Evolutionary conservation across 2,888 invertebrate species (phyloP).

Genomic region (Adelphocoris suturalis): DNA sequence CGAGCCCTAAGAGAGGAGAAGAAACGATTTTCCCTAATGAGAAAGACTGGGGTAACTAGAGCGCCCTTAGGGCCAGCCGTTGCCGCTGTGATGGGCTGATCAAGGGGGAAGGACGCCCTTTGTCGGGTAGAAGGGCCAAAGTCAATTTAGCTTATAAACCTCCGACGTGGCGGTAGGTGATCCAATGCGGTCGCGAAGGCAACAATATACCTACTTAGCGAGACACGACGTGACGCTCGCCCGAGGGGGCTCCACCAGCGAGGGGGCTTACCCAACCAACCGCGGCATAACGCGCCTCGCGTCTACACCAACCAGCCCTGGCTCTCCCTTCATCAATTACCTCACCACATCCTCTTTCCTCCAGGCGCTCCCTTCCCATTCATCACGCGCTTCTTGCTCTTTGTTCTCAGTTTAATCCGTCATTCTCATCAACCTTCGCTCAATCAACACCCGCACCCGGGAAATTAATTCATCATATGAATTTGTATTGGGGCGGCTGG

Average conservation of each 20-base stretch:
- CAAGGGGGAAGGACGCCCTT: slow-evolving; percentile 40
- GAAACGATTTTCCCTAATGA: slow-evolving; percentile 17
- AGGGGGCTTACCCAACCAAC: slow-evolving; percentile 46
- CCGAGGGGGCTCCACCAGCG: slow-evolving; percentile 12
- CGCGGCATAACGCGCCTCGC: slow-evolving; percentile 35
- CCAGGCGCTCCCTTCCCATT: not conserved
- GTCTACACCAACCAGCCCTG: not conserved
- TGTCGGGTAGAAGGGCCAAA: slow-evolving; percentile 31
- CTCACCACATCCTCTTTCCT: slow-evolving; percentile 44
- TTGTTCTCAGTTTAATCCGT: slow-evolving; percentile 40
- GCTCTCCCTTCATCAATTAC: slow-evolving; percentile 41
- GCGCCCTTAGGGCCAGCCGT: not conserved
- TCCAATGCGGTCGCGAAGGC: slow-evolving; percentile 37
- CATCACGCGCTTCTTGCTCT: slow-evolving; percentile 20
- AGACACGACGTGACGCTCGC: not conserved
- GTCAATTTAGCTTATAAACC: slow-evolving; percentile 65
- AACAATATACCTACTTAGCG: slow-evolving; percentile 4
- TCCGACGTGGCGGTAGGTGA: slow-evolving; percentile 29
- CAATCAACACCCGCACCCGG: slow-evolving; percentile 12
- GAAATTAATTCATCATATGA: slow-evolving; percentile 29
- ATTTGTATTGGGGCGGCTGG: not conserved
- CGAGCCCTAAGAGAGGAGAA: not conserved
- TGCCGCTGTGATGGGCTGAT: slow-evolving; percentile 46
- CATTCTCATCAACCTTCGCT: slow-evolving; percentile 22
- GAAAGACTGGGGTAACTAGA: not conserved